phyloP scores from a whole-genome alignment of 2,888 invertebrate species.

The Oscheius sp. region DNA sequence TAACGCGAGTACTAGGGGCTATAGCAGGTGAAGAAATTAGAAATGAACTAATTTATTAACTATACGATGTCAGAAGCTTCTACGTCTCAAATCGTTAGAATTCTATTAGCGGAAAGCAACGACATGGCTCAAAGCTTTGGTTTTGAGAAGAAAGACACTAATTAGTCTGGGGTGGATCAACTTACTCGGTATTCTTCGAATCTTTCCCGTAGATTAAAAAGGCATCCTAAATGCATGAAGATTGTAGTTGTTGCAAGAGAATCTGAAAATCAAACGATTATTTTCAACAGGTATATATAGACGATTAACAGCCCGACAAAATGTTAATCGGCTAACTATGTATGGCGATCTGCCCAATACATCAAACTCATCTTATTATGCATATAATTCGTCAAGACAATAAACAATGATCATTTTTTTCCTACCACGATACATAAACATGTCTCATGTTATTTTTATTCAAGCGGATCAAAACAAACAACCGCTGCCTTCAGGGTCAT shows the following conservation, averaged over 20 bases:
- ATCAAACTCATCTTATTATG: too few species aligned
- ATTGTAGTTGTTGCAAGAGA: background rate
- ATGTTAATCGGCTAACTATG: constrained; percentile 1
- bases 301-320: background rate
- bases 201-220: constrained; percentile 4
- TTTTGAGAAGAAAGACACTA: background rate
- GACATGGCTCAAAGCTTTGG: constrained; percentile 9
- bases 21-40: background rate
- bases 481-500: too few species aligned
- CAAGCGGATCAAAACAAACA: too few species aligned
- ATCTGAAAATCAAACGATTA: background rate
- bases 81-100: constrained; percentile 27
- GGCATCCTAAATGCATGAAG: constrained; percentile 13
- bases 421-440: too few species aligned
- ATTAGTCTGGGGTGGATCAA: background rate
- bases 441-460: too few species aligned
- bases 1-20: background rate
- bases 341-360: too few species aligned
- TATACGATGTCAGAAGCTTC: background rate
- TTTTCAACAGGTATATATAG: background rate
- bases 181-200: constrained; percentile 1
- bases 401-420: too few species aligned
- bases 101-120: constrained; percentile 27
- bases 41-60: background rate
- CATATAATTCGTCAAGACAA: too few species aligned